Base-by-base conservation (phyloP, 1,140 invertebrate species). In the Anastatus disparis region DNA sequence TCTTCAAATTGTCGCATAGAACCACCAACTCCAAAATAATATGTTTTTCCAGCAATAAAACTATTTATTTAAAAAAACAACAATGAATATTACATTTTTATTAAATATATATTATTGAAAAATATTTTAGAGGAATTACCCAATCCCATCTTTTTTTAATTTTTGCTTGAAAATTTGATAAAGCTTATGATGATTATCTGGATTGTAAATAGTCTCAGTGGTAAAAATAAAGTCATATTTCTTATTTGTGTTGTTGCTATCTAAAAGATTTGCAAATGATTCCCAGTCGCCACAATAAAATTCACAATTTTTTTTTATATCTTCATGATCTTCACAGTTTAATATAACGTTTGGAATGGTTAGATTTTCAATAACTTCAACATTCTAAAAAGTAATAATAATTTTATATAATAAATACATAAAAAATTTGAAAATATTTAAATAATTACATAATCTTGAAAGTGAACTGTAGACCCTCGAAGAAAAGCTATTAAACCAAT, bases 21-120 rank as follows among this genome's bases (percentile, higher is more conserved):
- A 70, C 95, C 95, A 40, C 95, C 95, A 50, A 96, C 93, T 70
- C 95, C 95, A 89, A 97, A 97, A 84, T 97, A 97, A 85, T 92
- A 91, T 9, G 88, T 90, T 87, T 97, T 97, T 1, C 92, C 94
- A 68, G 94, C 94, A 35, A 97, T 76, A 81, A 89, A 89, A 81
- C 90, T 85, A 70, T 58, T 46, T 59, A n/a, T 53, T 73, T 35
- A 55, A 58, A 71, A 64, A 35, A 64, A 53, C 58, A 17, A n/a
- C 52, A 50, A 38, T 20, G 3, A 53, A 63, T 42, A 22, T 22
- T 63, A 8, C 20, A 20, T 24, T 58, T 26, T 48, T 56, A 38
- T 31, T 20, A 74, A 20, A 59, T 35, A 35, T 10, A 35, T 4
- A 6, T 42, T 40, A 20, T 24, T 42, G 17, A 27, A 70, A 38